A percentile compares a stretch with the other conserved stretches of the same genome.
These are phyloP conservation scores for Asarcornis scutulata DNA, from an alignment of 2,113 vertebrate species.

Conservation along the genomic window DNA sequence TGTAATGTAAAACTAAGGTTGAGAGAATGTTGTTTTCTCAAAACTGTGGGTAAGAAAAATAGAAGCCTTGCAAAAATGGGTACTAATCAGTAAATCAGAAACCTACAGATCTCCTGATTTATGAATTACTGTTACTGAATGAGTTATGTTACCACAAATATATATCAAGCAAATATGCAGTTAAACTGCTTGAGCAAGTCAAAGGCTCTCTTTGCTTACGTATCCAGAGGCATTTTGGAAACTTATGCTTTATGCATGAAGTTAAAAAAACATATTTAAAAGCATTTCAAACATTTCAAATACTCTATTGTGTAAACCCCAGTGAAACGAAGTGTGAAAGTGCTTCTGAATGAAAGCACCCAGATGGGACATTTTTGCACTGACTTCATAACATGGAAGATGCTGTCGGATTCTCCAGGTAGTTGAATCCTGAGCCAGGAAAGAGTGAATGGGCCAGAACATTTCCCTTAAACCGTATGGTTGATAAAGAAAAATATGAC, in stretches of 20 bases:
- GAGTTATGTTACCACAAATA: neutral
- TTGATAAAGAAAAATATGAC: neutral
- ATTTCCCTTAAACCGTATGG: neutral
- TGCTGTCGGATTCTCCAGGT: neutral
- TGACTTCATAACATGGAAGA: neutral
- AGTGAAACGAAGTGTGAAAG: neutral
- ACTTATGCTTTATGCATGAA: neutral
- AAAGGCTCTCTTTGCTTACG: neutral
- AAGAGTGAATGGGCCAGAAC: neutral
- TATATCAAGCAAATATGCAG: neutral
- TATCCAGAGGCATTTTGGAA: neutral
- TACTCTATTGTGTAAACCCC: neutral
- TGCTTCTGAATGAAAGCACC: neutral
- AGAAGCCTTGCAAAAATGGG: neutral
- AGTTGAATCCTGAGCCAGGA: neutral
- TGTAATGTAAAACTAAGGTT: neutral
- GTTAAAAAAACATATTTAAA: neutral
- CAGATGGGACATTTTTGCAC: neutral
- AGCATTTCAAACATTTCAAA: neutral
- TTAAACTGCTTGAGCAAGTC: neutral
- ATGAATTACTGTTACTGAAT: neutral
- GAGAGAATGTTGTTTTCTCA: neutral
- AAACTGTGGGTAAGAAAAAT: neutral
- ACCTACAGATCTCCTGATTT: neutral
- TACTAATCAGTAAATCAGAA: slow-evolving; percentile 2